Evolutionary conservation across 2,888 invertebrate species (phyloP).

Genomic region (Neoitamus cyanurus): DNA sequence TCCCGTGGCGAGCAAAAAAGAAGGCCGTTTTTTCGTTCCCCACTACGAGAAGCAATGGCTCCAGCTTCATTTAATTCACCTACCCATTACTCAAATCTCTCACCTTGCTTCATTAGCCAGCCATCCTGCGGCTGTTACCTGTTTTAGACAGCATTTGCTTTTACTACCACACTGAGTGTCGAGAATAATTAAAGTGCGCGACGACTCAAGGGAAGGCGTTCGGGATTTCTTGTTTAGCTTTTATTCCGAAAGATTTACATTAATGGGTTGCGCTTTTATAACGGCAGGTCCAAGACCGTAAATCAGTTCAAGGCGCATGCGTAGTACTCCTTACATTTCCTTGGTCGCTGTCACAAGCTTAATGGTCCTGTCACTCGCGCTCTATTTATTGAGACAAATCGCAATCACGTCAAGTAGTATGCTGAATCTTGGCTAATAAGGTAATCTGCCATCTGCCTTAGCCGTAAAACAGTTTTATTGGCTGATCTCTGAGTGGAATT

Average conservation of each 20-base stretch:
- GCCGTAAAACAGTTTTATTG: not conserved
- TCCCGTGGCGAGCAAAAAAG: not conserved
- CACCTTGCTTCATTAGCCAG: not conserved
- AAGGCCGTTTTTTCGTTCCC: not conserved
- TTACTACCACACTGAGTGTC: not conserved
- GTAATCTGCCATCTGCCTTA: not conserved
- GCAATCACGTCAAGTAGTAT: not conserved
- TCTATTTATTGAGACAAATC: not conserved
- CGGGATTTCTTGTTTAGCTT: not conserved
- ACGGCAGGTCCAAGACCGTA: not conserved
- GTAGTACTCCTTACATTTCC: not conserved
- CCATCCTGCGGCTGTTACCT: not conserved
- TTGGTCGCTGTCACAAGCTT: not conserved
- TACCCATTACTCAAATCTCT: not conserved
- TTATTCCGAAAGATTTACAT: not conserved
- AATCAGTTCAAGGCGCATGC: not conserved
- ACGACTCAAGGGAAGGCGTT: not conserved
- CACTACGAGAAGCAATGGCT: not conserved
- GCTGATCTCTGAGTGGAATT: not conserved
- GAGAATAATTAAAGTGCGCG: not conserved
- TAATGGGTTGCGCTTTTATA: not conserved
- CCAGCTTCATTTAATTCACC: constrained; percentile 1
- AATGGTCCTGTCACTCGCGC: not conserved
- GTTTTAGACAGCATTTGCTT: not conserved
- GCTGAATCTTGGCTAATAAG: not conserved